phyloP scores from a whole-genome alignment of 2,888 invertebrate species.

The Oligia strigilis region DNA sequence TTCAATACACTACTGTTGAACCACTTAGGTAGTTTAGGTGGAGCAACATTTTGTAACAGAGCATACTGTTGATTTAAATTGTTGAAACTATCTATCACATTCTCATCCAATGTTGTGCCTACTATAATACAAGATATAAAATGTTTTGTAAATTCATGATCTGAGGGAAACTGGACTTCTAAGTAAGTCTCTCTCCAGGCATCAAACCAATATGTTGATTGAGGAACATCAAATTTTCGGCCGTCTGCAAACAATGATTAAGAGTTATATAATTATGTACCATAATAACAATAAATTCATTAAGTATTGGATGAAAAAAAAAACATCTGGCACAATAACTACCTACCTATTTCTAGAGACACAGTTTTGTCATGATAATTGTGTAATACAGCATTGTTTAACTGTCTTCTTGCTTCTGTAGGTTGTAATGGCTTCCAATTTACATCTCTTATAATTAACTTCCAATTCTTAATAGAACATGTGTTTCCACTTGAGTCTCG shows the following conservation, averaged over 20 bases:
- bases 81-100: conserved; percentile 95
- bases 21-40: conserved; percentile 96
- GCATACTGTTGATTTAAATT: conserved; percentile 95
- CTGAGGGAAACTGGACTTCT: conserved; percentile 96
- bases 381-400: conserved; percentile 95
- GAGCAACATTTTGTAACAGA: conserved; percentile 93
- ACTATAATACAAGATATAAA: conserved; percentile 95
- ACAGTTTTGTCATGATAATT: conserved; percentile 90
- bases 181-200: conserved; percentile 98
- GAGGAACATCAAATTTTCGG: conserved; percentile 93
- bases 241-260: conserved; percentile 78
- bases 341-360: conserved; percentile 91
- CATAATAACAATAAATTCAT: not conserved
- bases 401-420: conserved; percentile 94
- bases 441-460: conserved; percentile 95
- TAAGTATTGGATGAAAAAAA: not conserved
- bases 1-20: conserved; percentile 95
- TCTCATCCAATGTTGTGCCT: conserved; percentile 93
- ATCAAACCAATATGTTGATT: conserved; percentile 98
- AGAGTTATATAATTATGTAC: not conserved
- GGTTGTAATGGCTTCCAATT: conserved; percentile 95
- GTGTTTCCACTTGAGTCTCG: conserved; percentile 95
- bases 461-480: conserved; percentile 94
- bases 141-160: conserved; percentile 99
- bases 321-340: conserved; percentile 77